Base-by-base conservation (phyloP, 2,113 vertebrate genomes). In the Daboia siamensis region DNA sequence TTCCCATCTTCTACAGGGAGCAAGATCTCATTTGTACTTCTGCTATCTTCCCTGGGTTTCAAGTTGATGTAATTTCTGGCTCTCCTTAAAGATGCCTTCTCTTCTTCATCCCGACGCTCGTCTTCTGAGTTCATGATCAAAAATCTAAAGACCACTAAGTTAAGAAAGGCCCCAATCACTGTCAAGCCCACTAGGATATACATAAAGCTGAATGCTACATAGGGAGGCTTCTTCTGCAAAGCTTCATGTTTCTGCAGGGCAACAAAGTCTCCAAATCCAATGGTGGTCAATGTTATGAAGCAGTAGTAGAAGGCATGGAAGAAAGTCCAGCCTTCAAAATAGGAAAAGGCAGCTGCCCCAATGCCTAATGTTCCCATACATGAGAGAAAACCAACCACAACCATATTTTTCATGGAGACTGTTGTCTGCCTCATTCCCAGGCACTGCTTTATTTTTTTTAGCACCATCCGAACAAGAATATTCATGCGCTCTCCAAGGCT, bases 271-370 rank as follows among this genome's bases (percentile, higher is more conserved):
- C 99, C 99, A 5, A 99, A 99, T 94, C 99, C 99, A 1, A 99
- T 99, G 39, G 99, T 99, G 95, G 99, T 99, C 97, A 99, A 97
- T 0, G 99, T 99, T 94, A 99, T 99, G 97, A 99, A 99, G 96
- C 99, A 99, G 96, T 99, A 99, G 96, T 99, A 99, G 95, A 99
- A 99, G 3, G 99, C 98, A 0, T 99, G 99, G 97, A 99, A 99
- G 97, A 99, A 99, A 92, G 98, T 99, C 99, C 99, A 99, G 94
- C 98, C 98, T 96, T 99, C 99, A 0, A 98, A 99, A 94, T 99
- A 98, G 11, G 99, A 98, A 96, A 99, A 99, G 90, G 99, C 98
- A 0, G 97, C 97, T 0, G 99, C 99, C 0, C 99, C 99, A 0
- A 99, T 98, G 90, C 98, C 99, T 93, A 99, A 97, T 0, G 98